These are phyloP conservation scores for Pseudorasbora parva DNA, from an alignment of 2,113 vertebrate genomes.

Conservation along the genomic window DNA sequence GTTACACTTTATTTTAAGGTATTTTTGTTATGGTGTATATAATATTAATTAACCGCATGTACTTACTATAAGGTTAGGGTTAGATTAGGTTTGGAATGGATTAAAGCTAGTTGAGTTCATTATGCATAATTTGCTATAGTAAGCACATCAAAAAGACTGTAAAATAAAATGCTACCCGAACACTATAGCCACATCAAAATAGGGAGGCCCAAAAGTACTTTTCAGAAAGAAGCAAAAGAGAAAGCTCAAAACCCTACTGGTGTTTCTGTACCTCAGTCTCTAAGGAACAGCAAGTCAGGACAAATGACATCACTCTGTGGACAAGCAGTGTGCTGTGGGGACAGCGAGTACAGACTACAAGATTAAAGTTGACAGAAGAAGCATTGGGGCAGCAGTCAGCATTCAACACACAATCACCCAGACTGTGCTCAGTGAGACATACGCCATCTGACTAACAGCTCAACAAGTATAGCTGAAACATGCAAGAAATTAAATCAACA, in stretches of 20 bases:
- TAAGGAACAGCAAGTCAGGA: slow-evolving; percentile 48
- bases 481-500: background rate
- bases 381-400: slow-evolving; percentile 31
- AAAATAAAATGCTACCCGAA: too few species aligned
- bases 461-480: slow-evolving; percentile 28
- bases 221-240: slow-evolving; percentile 7
- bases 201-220: slow-evolving; percentile 27
- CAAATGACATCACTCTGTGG: slow-evolving; percentile 41
- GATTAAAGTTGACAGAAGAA: slow-evolving; percentile 49
- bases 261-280: slow-evolving; percentile 31
- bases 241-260: slow-evolving; percentile 30
- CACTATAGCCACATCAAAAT: background rate
- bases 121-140: too few species aligned
- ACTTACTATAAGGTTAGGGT: too few species aligned
- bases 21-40: too few species aligned
- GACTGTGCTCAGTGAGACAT: slow-evolving; percentile 17
- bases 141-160: too few species aligned
- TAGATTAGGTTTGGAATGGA: too few species aligned
- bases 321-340: slow-evolving; percentile 20
- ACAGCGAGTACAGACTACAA: slow-evolving; percentile 29
- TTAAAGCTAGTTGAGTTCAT: too few species aligned
- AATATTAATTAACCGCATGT: too few species aligned
- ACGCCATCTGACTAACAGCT: slow-evolving; percentile 41
- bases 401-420: slow-evolving; percentile 28
- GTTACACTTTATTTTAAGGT: too few species aligned